Conservation (phyloP, 2,888 invertebrate species). For the Fissipunctia ypsillon region DNA sequence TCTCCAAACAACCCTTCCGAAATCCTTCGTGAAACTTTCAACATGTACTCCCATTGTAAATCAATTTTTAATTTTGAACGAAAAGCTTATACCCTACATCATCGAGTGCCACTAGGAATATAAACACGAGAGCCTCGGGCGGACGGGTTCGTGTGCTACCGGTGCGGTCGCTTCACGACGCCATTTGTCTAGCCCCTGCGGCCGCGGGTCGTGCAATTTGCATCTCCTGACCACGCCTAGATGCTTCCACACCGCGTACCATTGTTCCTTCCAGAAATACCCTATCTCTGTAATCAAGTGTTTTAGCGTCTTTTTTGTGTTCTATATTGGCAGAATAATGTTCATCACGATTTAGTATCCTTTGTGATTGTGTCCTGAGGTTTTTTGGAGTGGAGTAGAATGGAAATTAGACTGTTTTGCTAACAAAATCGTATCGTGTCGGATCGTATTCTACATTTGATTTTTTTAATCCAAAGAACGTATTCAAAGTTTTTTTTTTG, state of each 20-base stretch:
- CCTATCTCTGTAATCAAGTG: constrained; percentile 72
- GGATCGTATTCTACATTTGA: no score
- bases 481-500: background rate
- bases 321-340: constrained; percentile 47
- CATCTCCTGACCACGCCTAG: constrained; percentile 85
- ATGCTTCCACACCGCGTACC: constrained; percentile 83
- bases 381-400: constrained; percentile 15
- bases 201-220: constrained; percentile 84
- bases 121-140: constrained; percentile 68
- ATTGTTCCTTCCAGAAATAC: constrained; percentile 77
- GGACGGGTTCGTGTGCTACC: constrained; percentile 84
- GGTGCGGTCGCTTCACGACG: constrained; percentile 88
- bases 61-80: constrained; percentile 55
- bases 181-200: constrained; percentile 86
- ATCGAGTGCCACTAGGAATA: constrained; percentile 61
- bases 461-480: no score
- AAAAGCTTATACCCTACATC: constrained; percentile 59
- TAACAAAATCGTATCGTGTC: no score
- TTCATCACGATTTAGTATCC: constrained; percentile 57
- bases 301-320: constrained; percentile 63
- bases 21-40: constrained; percentile 25
- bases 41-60: constrained; percentile 43
- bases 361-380: constrained; percentile 32
- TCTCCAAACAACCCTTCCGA: constrained; percentile 41
- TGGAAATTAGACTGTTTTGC: background rate